Percentiles rank a stretch among this genome's conserved stretches.
Conservation (phyloP, 1,140 invertebrate species). For the Probaryconus sp. region DNA sequence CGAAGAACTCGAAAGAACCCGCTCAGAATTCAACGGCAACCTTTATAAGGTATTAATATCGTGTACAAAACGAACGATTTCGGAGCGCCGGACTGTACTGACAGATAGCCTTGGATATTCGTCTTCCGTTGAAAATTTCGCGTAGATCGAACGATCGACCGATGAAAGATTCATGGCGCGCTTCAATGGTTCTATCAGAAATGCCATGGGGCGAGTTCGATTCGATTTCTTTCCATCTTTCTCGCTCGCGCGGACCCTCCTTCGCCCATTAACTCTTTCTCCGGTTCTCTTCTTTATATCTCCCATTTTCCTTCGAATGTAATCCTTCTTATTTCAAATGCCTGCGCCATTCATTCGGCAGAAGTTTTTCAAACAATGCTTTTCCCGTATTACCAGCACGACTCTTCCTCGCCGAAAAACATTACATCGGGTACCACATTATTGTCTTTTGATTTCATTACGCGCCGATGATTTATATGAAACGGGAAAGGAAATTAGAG, state of each 20-base stretch:
- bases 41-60: conserved; percentile 17
- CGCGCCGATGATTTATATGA: conserved; percentile 20
- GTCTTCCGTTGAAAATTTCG: conserved; percentile 35
- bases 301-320: conserved; percentile 2
- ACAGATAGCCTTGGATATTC: conserved; percentile 34
- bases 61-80: conserved; percentile 15
- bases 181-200: conserved; percentile 67
- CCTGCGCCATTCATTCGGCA: not conserved
- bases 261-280: conserved; percentile 30
- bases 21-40: not conserved
- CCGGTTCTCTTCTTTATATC: conserved; percentile 8
- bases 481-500: not conserved
- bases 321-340: conserved; percentile 28
- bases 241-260: not conserved
- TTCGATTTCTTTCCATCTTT: conserved; percentile 10
- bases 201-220: conserved; percentile 49
- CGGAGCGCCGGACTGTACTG: conserved; percentile 15
- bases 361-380: conserved; percentile 20
- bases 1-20: not conserved
- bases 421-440: too few species aligned
- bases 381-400: not conserved
- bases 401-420: not conserved
- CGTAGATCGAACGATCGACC: conserved; percentile 56
- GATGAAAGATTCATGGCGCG: conserved; percentile 71
- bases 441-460: conserved; percentile 42